Evolutionary conservation across 2,113 vertebrate species (phyloP), one percentile per base, ranked within the genome.

Genomic region (Erythrolamprus reginae): DNA sequence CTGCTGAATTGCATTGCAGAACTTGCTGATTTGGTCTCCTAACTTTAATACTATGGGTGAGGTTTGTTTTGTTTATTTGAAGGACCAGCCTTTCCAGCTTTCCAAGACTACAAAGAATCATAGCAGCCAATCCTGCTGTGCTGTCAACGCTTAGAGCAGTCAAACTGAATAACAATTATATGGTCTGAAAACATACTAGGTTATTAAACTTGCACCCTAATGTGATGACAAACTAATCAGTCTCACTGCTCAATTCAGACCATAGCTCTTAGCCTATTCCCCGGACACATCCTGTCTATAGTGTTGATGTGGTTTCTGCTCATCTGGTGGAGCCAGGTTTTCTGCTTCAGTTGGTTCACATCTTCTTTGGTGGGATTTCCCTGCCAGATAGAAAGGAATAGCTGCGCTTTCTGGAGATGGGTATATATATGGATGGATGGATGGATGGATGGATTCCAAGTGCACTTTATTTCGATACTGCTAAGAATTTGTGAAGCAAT

Each of bases 1-100:
- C 95, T 90, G 89, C 88, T 93, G 94, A 95, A 92, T 95, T 94
- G 84, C 70, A 83, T 88, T 88, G 94, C 93, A 85, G 24, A 47
- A 26, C 56, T 89, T 77, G 61, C 94, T 95, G 95, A 94, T 90
- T 48, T 89, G 91, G 55, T 92, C 50, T 89, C 93, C 85, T 92
- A 93, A 91, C 93, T 94, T 61, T 90, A 92, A 88, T 10, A 47
- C 8, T 94, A 70, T 90, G 94, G 90, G 93, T 87, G 89, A 95
- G 92, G 91, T 87, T 84, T 93, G 92, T 52, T 52, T 94, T 90
- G 90, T 93, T 94, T 92, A 92, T 48, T 95, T 86, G 87, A 95
- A 93, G 91, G 87, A 88, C 89, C 88, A 92, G 91, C 58, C 55
- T 94, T 89, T 94, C 86, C 89, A 92, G 88, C 92, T 94, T 65